A percentile compares a stretch with the other conserved stretches of the same genome.
Conservation (phyloP, 2,113 vertebrate species). For the Vidua macroura region DNA sequence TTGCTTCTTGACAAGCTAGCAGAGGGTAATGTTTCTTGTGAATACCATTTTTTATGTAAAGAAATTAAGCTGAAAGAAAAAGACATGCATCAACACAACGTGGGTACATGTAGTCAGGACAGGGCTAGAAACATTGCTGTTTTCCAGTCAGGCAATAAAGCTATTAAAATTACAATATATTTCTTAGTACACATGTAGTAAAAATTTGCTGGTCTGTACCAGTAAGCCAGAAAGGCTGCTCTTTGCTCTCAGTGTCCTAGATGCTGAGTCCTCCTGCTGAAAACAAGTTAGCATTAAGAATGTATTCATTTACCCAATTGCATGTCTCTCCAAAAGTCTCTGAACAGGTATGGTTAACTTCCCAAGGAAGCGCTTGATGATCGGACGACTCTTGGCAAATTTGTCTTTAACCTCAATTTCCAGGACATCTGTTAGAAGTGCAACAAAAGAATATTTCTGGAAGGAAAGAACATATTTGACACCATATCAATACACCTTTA, state of each 20-base stretch:
- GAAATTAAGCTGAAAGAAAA: neutral
- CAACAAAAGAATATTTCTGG: conserved; percentile 98
- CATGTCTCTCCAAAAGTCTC: conserved; percentile 90
- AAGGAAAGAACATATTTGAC: conserved; percentile 60
- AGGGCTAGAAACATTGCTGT: neutral
- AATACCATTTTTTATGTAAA: neutral
- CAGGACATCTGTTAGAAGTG: conserved; percentile 95
- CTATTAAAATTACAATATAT: neutral
- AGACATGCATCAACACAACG: neutral
- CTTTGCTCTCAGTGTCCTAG: neutral
- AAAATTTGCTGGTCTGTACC: neutral
- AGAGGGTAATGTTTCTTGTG: neutral
- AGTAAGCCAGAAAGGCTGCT: neutral
- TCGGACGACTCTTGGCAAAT: conserved; percentile 98
- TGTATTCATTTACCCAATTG: conserved; percentile 82
- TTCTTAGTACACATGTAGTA: neutral
- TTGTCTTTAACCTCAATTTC: conserved; percentile 99
- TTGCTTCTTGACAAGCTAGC: neutral
- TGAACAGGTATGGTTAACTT: conserved; percentile 96
- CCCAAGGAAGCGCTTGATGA: conserved; percentile 98
- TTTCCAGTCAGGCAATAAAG: neutral
- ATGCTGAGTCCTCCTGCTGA: neutral
- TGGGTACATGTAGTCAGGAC: neutral
- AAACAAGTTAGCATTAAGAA: neutral
- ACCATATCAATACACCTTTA: conserved; percentile 16